Evolutionary conservation across 2,113 vertebrate species (phyloP).

Genomic region (Rostratula benghalensis): DNA sequence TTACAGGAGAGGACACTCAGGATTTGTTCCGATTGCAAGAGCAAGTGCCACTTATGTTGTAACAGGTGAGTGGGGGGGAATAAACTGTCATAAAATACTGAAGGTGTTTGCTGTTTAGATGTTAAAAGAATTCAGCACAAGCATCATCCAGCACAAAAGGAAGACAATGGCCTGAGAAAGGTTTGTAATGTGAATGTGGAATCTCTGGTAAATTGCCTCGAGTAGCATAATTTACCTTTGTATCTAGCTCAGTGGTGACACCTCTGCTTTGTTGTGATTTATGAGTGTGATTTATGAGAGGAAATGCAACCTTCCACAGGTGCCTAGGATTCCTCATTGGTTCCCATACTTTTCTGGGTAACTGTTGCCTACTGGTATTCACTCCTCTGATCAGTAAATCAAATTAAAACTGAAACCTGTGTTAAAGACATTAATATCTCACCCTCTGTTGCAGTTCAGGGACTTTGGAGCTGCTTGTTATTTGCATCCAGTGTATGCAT

Average conservation of each 20-base stretch:
- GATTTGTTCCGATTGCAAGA: constrained; percentile 78
- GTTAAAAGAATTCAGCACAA: background rate
- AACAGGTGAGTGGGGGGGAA: constrained; percentile 80
- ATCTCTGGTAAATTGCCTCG: background rate
- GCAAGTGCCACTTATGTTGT: constrained; percentile 79
- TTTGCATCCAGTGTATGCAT: background rate
- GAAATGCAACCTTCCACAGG: background rate
- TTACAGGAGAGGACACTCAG: constrained; percentile 79
- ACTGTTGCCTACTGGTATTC: background rate
- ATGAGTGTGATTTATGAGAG: rapidly evolving
- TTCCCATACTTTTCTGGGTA: background rate
- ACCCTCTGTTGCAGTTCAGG: background rate
- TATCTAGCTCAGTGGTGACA: background rate
- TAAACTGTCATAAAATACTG: background rate
- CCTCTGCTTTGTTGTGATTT: background rate
- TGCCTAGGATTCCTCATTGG: background rate
- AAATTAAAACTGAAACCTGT: background rate
- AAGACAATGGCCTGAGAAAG: background rate
- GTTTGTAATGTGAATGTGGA: background rate
- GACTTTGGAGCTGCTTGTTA: background rate
- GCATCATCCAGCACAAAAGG: background rate
- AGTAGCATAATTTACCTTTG: background rate
- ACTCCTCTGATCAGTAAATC: background rate
- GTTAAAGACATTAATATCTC: background rate
- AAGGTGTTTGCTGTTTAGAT: background rate